These are phyloP conservation scores for Aurelia sp. DNA, from an alignment of 30 jellyfish, hydroid and myxozoan species.

Conservation along the genomic window DNA sequence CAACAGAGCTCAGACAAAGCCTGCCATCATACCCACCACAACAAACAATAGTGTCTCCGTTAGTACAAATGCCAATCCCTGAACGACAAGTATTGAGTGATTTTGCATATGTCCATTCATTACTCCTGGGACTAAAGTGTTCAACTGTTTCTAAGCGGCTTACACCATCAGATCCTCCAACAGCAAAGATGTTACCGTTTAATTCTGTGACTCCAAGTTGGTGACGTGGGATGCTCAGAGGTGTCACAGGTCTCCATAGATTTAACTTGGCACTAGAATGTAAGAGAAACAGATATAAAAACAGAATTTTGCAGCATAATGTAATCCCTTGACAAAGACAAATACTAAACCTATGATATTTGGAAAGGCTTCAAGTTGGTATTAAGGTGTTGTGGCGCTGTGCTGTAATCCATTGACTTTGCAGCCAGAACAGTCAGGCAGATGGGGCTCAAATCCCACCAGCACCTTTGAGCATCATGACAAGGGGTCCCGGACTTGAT, in stretches of 20 bases:
- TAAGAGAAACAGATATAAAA: too few relatives aligned
- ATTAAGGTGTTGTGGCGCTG: too few relatives aligned
- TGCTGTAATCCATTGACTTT: too few relatives aligned
- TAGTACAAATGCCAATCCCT: slow-evolving; percentile 91
- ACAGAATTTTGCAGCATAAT: too few relatives aligned
- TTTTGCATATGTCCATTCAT: slow-evolving; percentile 77
- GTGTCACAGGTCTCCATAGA: slow-evolving; percentile 77
- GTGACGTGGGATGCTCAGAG: slow-evolving; percentile 88
- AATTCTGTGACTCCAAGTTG: slow-evolving; percentile 97
- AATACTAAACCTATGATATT: too few relatives aligned
- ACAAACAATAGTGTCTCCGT: slow-evolving; percentile 82
- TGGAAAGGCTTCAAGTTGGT: too few relatives aligned
- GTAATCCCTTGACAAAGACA: too few relatives aligned
- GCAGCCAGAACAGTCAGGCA: too few relatives aligned
- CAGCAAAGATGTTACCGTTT: slow-evolving; percentile 81
- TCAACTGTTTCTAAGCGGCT: slow-evolving; percentile 88
- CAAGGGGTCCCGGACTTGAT: too few relatives aligned
- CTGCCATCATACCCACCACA: slow-evolving; percentile 98
- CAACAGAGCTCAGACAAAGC: slow-evolving; percentile 91
- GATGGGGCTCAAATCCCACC: too few relatives aligned
- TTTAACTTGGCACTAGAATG: slow-evolving; percentile 72
- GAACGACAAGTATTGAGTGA: slow-evolving; percentile 93
- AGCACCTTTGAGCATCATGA: too few relatives aligned
- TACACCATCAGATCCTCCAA: slow-evolving; percentile 97
- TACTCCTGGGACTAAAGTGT: slow-evolving; percentile 50